phyloP scores from a whole-genome alignment of 2,113 vertebrate species.

The Oplegnathus fasciatus region DNA sequence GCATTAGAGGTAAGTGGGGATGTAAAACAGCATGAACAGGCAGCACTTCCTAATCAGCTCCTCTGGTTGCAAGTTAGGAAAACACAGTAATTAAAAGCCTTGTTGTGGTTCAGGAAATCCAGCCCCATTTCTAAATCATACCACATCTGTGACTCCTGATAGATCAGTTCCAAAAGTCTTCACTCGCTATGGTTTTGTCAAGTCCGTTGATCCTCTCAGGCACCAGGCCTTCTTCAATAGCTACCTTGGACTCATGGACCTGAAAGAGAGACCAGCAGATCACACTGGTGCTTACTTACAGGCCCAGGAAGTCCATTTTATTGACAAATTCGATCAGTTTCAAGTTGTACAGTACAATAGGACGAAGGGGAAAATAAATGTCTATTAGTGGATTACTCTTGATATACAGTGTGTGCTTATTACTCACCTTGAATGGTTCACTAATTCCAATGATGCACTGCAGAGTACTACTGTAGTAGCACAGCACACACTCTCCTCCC shows the following conservation, averaged over 20 bases:
- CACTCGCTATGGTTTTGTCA: constrained; percentile 48
- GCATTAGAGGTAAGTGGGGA: background rate
- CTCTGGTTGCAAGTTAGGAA: constrained; percentile 6
- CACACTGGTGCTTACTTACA: background rate
- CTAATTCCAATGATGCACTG: constrained; percentile 92
- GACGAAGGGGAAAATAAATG: background rate
- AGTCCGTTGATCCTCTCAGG: constrained; percentile 69
- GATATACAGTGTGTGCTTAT: background rate
- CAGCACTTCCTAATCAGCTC: background rate
- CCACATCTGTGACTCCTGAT: background rate
- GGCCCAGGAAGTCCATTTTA: no score
- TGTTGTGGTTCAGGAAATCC: background rate
- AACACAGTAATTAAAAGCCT: constrained; percentile 19
- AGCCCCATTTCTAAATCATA: background rate
- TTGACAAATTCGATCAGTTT: no score
- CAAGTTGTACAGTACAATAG: background rate
- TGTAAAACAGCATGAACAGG: background rate
- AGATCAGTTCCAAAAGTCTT: constrained; percentile 34
- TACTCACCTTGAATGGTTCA: constrained; percentile 90
- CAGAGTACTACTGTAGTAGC: constrained; percentile 90
- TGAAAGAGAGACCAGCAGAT: constrained; percentile 43
- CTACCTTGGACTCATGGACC: constrained; percentile 81
- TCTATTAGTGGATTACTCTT: background rate
- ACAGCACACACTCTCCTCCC: constrained; percentile 91
- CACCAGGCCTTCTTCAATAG: constrained; percentile 76